Conservation (phyloP, 2,888 invertebrate species). For the Aelia acuminata region DNA sequence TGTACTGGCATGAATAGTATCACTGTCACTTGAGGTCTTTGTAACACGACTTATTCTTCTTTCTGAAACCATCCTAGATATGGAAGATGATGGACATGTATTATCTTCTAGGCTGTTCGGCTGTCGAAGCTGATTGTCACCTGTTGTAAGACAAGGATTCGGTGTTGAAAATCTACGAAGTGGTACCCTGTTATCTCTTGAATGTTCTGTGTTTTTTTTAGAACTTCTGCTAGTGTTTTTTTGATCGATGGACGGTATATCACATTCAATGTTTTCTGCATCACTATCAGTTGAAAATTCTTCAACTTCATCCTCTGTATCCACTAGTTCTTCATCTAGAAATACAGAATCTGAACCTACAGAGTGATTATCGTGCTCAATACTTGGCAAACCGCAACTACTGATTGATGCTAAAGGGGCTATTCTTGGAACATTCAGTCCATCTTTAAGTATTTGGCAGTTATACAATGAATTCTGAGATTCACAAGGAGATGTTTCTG, state of each 20-base stretch:
- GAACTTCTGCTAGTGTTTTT: constrained; percentile 58
- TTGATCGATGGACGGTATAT: constrained; percentile 63
- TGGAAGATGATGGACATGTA: constrained; percentile 54
- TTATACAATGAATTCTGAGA: constrained; percentile 76
- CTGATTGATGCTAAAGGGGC: constrained; percentile 87
- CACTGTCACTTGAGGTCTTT: constrained; percentile 64
- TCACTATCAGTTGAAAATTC: constrained; percentile 89
- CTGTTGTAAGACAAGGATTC: constrained; percentile 43
- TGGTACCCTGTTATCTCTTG: constrained; percentile 63
- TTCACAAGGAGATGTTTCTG: constrained; percentile 86
- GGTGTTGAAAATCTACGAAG: constrained; percentile 63
- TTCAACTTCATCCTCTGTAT: constrained; percentile 88
- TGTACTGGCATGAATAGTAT: constrained; percentile 62
- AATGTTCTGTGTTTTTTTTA: constrained; percentile 52
- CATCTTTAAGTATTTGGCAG: constrained; percentile 66
- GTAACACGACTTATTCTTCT: constrained; percentile 50
- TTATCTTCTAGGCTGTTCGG: constrained; percentile 50
- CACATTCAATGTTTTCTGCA: constrained; percentile 64
- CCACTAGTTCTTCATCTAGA: constrained; percentile 77
- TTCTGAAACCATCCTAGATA: constrained; percentile 44
- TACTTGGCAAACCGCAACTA: constrained; percentile 70
- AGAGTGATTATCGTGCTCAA: constrained; percentile 71
- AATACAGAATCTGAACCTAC: constrained; percentile 87
- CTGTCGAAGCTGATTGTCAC: constrained; percentile 54
- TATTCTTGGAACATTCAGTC: constrained; percentile 71